Evolutionary conservation across 2,888 invertebrate genomes (phyloP).

Genomic region (Sinodicranocentrus sp.): DNA sequence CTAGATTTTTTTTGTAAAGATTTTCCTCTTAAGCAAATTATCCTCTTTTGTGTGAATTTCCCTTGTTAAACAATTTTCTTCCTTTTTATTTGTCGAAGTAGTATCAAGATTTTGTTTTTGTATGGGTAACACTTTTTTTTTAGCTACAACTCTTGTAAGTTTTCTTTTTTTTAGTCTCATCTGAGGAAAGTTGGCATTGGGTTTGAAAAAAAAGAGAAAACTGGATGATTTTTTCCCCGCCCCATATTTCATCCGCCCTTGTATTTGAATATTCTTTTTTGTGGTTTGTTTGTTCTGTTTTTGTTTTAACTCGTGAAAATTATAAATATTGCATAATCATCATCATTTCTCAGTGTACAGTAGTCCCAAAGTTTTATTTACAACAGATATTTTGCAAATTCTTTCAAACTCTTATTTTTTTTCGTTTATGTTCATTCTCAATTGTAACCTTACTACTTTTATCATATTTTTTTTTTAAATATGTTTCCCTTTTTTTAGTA

Average conservation of each 20-base stretch:
- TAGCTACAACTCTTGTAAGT: no score
- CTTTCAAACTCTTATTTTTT: neutral
- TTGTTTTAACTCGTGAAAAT: neutral
- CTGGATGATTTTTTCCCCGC: neutral
- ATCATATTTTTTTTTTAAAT: neutral
- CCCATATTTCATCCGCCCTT: neutral
- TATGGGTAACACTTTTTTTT: neutral
- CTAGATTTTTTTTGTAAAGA: neutral
- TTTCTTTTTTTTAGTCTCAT: slow-evolving; percentile 27
- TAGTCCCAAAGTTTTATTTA: slow-evolving; percentile 5
- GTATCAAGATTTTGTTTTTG: slow-evolving; percentile 6
- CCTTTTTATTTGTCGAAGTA: slow-evolving; percentile 25
- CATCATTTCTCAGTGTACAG: neutral
- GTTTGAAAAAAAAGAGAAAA: neutral
- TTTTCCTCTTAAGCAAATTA: neutral
- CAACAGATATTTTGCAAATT: neutral
- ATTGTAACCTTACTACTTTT: neutral
- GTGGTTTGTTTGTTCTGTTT: neutral
- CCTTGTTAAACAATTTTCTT: slow-evolving; percentile 1
- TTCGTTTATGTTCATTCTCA: neutral
- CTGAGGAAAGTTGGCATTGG: slow-evolving; percentile 24
- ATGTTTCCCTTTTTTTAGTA: neutral
- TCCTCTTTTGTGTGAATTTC: neutral
- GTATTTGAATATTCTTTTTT: neutral
- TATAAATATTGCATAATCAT: slow-evolving; percentile 1